Conservation (phyloP, 2,888 invertebrate genomes). For the Drosophila neutralis region DNA sequence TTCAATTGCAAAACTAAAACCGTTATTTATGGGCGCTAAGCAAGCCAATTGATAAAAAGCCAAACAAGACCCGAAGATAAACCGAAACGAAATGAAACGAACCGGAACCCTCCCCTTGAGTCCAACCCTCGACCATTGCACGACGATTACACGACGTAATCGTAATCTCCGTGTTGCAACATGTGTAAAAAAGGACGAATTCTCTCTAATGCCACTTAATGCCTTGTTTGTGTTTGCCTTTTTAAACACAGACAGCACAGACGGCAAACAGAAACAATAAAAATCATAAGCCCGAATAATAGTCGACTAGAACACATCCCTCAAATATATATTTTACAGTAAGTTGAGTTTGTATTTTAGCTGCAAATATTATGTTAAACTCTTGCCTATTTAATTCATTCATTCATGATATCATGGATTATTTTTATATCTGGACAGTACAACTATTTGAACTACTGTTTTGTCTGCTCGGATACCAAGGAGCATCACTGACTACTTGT, state of each 20-base stretch:
- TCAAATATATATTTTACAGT: neutral
- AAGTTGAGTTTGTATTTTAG: neutral
- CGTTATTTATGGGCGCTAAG: slow-evolving; percentile 67
- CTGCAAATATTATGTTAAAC: neutral
- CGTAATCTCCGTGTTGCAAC: slow-evolving; percentile 81
- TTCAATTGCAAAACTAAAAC: slow-evolving; percentile 57
- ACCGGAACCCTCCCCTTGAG: slow-evolving; percentile 15
- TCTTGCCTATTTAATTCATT: neutral
- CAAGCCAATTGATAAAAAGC: slow-evolving; percentile 77
- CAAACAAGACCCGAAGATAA: slow-evolving; percentile 18
- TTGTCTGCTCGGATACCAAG: neutral
- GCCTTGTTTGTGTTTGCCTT: slow-evolving; percentile 82
- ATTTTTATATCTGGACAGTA: neutral
- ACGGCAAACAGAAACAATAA: slow-evolving; percentile 15
- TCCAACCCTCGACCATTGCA: slow-evolving; percentile 21
- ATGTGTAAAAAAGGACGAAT: slow-evolving; percentile 83
- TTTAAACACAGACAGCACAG: slow-evolving; percentile 62
- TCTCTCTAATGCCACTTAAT: slow-evolving; percentile 82
- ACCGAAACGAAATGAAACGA: slow-evolving; percentile 10
- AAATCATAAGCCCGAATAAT: neutral
- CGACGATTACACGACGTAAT: slow-evolving; percentile 82
- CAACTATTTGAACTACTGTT: neutral
- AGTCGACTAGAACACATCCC: slow-evolving; percentile 11
- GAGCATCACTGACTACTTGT: neutral
- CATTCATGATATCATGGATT: neutral